phyloP scores from a whole-genome alignment of 2,888 invertebrate genomes.

The Herminia tarsipennalis region DNA sequence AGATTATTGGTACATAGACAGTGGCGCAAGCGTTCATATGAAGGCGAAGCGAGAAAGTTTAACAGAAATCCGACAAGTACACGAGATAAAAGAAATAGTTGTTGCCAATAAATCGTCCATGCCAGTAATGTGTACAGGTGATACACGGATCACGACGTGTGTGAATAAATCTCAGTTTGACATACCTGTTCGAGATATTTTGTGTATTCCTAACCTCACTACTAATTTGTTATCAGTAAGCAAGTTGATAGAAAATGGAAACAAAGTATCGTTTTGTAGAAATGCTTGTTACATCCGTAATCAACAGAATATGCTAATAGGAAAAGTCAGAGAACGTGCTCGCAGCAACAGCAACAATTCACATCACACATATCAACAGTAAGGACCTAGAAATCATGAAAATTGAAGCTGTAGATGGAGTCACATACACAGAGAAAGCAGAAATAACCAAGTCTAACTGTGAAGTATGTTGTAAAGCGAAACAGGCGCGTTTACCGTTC shows the following conservation, averaged over 20 bases:
- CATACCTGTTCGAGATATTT: not conserved
- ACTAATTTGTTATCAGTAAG: not conserved
- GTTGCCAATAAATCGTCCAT: not conserved
- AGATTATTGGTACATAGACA: not conserved
- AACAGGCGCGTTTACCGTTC: not conserved
- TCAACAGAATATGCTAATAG: constrained; percentile 6
- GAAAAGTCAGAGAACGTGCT: not conserved
- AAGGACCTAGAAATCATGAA: not conserved
- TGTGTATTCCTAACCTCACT: not conserved
- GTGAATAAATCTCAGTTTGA: not conserved
- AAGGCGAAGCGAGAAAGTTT: not conserved
- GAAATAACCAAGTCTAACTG: too few relatives aligned
- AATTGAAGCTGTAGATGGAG: not conserved
- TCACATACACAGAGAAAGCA: too few relatives aligned
- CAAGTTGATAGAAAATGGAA: constrained; percentile 2
- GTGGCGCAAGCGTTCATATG: not conserved
- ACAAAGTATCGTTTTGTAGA: too few relatives aligned
- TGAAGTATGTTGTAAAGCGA: not conserved
- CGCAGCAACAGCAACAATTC: not conserved
- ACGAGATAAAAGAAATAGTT: not conserved
- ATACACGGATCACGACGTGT: not conserved
- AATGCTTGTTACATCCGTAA: constrained; percentile 17
- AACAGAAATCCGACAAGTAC: not conserved
- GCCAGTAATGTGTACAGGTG: not conserved
- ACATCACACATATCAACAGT: not conserved